phyloP scores from a whole-genome alignment of 1,140 invertebrate genomes.

The Scaptomyza montana region DNA sequence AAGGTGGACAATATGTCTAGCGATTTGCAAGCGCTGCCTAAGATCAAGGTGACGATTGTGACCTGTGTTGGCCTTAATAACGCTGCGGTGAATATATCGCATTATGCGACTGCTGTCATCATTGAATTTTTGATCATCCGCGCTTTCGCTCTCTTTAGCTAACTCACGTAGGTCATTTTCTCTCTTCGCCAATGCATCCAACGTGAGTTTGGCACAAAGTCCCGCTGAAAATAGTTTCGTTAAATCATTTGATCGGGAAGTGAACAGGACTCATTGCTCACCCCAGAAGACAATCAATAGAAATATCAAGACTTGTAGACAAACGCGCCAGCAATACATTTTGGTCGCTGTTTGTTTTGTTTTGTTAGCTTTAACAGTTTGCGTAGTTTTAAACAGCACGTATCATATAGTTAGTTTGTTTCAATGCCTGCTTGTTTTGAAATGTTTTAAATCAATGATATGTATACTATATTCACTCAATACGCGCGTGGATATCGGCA shows the following conservation, averaged over 20 bases:
- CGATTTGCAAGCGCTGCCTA: background rate
- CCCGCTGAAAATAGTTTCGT: background rate
- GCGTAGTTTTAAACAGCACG: too few species aligned
- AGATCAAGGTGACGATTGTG: background rate
- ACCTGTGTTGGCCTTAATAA: background rate
- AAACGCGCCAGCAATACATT: slow-evolving; percentile 15
- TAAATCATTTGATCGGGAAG: background rate
- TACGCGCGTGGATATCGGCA: too few species aligned
- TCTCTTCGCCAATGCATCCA: too few species aligned
- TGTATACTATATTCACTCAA: too few species aligned
- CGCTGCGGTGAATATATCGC: background rate
- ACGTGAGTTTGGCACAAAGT: background rate
- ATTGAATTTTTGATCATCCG: background rate
- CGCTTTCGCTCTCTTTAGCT: too few species aligned
- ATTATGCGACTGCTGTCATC: background rate
- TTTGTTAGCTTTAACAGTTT: background rate
- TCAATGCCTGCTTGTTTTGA: background rate
- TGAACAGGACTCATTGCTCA: background rate
- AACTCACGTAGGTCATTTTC: too few species aligned
- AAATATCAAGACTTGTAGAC: background rate
- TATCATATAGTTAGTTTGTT: background rate
- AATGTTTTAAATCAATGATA: too few species aligned
- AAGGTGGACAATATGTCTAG: background rate
- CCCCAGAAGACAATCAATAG: slow-evolving; percentile 13
- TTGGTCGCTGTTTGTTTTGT: background rate